Evolutionary conservation across 2,888 invertebrate genomes (phyloP).

Genomic region (Gibbula magus): DNA sequence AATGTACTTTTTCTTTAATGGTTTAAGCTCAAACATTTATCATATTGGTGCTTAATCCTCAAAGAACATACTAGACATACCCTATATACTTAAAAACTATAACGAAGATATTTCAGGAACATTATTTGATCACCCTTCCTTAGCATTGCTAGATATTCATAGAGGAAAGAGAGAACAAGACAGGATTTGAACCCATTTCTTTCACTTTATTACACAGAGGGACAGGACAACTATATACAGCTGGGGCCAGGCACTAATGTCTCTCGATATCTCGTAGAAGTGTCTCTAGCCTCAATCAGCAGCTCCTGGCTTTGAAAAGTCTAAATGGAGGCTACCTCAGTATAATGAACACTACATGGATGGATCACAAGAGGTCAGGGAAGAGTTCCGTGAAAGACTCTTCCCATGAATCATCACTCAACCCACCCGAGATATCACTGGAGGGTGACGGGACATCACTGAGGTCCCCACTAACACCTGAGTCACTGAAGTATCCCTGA

Average conservation of each 20-base stretch:
- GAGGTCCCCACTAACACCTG: conserved; percentile 55
- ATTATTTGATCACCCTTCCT: too few relatives aligned
- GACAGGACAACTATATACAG: not conserved
- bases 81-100: too few relatives aligned
- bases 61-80: too few relatives aligned
- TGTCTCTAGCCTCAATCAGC: not conserved
- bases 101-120: too few relatives aligned
- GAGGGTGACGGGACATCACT: conserved; percentile 59
- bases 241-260: not conserved
- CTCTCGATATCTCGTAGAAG: not conserved
- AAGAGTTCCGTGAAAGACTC: conserved; percentile 67
- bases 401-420: conserved; percentile 60
- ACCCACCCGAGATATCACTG: conserved; percentile 43
- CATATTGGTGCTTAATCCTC: too few relatives aligned
- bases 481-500: conserved; percentile 49
- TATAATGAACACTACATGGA: not conserved
- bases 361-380: conserved; percentile 47
- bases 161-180: not conserved
- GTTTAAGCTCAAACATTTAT: too few relatives aligned
- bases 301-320: not conserved
- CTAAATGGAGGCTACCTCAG: not conserved
- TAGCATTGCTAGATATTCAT: too few relatives aligned
- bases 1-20: too few relatives aligned
- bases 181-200: not conserved
- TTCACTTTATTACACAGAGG: not conserved